Base-by-base conservation (phyloP, 2,888 invertebrate species). In the Apamea sordens region DNA sequence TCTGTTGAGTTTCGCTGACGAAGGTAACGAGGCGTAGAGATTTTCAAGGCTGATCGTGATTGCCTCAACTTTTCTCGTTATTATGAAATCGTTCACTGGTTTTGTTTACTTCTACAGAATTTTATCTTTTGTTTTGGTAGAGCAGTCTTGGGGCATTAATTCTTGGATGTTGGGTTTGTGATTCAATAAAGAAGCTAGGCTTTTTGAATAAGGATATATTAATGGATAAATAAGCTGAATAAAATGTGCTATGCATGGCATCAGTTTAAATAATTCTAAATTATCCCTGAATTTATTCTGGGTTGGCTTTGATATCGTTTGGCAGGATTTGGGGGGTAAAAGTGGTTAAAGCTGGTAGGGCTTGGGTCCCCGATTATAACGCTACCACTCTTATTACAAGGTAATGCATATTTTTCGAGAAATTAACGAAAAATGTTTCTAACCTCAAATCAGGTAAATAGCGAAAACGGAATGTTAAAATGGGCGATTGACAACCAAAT, bases 1-100 rank as follows among this genome's bases (percentile, higher is more conserved):
- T 28, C 96, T 98, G 82, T 97, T 99, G 61, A 99, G 99, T 96
- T 99, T 99, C 93, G 98, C 98, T 86, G 98, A 98, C 91, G 98
- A 98, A 97, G 98, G 96, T 94, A 92, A 87, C 64, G 53, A 67
- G 67, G 67, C 79, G 75, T 73, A 68, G 21, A 74, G 21, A 64
- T 65, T 68, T 18, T 65, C 64, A 71, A 79, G 82, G 85, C 73
- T 79, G 50, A 11, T 2, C 4, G 47, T 44, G 41, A 77, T 53
- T 10, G 61, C 63, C 61, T 83, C 21, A 59, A 56, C 56, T 65
- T 63, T 64, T 53, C 28, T 56, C 41, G 28, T 41, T 11, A 15
- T 15, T 15, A 24, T 2, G 8, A 18, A 61, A 1, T 53, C 11
- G 18, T 59, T 24, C 15, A 53, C 28, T 65, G 28, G 28, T 70